These are phyloP conservation scores for Lycocorax pyrrhopterus DNA, from an alignment of 2,113 vertebrate genomes.

Conservation along the genomic window DNA sequence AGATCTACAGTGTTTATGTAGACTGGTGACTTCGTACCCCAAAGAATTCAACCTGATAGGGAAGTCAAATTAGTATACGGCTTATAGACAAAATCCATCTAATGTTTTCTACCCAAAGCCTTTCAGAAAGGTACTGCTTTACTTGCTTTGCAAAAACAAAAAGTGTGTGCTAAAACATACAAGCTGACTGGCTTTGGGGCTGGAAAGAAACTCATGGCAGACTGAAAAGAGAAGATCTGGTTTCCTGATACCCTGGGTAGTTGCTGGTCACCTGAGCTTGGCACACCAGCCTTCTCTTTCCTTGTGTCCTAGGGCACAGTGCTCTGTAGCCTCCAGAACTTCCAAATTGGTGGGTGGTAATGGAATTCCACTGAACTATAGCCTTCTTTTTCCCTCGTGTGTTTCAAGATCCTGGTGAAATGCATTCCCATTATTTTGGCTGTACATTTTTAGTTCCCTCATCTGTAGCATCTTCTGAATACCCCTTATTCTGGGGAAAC, in stretches of 20 bases:
- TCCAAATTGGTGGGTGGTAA: background rate
- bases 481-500: background rate
- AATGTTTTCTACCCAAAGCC: background rate
- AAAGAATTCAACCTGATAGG: background rate
- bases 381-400: accelerated
- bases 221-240: background rate
- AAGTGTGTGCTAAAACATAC: background rate
- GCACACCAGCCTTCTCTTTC: background rate
- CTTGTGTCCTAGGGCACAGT: too few species aligned
- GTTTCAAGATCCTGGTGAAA: background rate
- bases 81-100: background rate
- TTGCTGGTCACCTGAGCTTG: background rate
- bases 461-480: background rate
- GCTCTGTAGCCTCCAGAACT: background rate
- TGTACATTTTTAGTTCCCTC: background rate
- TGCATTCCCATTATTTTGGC: background rate
- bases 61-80: background rate
- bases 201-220: background rate
- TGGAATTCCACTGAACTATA: background rate
- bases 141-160: background rate
- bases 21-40: background rate
- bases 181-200: background rate
- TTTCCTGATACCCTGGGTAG: background rate
- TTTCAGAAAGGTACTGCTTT: background rate
- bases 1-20: background rate